phyloP scores from a whole-genome alignment of 2,888 invertebrate species.

The Kryphioiulus occultus region DNA sequence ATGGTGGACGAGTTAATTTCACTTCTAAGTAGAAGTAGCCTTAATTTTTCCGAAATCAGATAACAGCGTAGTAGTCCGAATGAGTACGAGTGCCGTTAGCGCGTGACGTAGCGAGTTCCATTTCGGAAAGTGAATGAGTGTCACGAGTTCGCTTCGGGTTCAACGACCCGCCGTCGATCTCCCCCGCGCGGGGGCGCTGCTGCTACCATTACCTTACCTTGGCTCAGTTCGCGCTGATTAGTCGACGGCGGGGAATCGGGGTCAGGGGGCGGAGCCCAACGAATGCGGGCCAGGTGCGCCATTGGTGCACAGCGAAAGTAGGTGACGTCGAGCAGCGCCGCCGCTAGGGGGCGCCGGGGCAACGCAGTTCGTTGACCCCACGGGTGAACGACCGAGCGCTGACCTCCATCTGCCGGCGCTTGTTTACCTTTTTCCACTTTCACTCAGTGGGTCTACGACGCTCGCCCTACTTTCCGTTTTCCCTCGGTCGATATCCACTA shows the following conservation, averaged over 20 bases:
- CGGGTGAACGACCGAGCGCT: slow-evolving; percentile 48
- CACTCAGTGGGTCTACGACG: slow-evolving; percentile 60
- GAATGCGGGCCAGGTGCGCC: slow-evolving; percentile 3
- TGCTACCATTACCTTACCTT: slow-evolving; percentile 54
- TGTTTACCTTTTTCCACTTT: slow-evolving; percentile 58
- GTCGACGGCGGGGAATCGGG: not conserved
- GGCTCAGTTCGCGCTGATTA: slow-evolving; percentile 51
- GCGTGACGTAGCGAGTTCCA: not conserved
- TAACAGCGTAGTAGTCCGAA: too few relatives aligned
- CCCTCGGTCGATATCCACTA: slow-evolving; percentile 54
- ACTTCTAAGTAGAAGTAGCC: not conserved
- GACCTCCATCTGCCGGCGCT: slow-evolving; percentile 44
- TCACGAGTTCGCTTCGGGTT: slow-evolving; percentile 23
- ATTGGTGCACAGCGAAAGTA: slow-evolving; percentile 8
- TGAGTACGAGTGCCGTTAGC: too few relatives aligned
- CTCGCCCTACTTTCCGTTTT: slow-evolving; percentile 30
- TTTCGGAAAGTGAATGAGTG: not conserved
- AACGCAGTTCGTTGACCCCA: slow-evolving; percentile 43
- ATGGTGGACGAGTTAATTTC: not conserved
- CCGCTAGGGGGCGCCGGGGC: slow-evolving; percentile 12
- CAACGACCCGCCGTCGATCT: slow-evolving; percentile 8
- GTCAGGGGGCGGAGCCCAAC: slow-evolving; percentile 20
- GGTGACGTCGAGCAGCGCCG: slow-evolving; percentile 37
- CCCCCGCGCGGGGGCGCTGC: slow-evolving; percentile 25
- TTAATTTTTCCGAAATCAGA: too few relatives aligned